phyloP scores from a whole-genome alignment of 2,888 invertebrate species.

The Lepidochitona cinerea region DNA sequence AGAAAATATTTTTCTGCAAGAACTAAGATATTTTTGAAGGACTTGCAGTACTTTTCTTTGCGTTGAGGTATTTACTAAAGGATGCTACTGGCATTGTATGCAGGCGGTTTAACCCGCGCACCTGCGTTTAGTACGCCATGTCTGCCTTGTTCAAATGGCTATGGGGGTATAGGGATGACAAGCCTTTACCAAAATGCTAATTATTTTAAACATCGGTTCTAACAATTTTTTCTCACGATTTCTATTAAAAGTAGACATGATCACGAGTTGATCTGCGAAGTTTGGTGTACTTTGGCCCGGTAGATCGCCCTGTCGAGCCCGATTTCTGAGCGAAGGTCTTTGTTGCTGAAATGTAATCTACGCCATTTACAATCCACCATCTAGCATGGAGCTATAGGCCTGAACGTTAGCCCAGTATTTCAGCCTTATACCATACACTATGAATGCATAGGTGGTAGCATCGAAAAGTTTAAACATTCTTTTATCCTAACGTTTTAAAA shows the following conservation, averaged over 20 bases:
- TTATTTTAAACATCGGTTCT: background rate
- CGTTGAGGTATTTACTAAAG: background rate
- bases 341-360: background rate
- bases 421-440: constrained; percentile 9
- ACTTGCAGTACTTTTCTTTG: background rate
- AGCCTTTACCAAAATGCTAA: background rate
- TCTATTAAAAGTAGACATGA: background rate
- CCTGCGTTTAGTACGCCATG: constrained; percentile 1
- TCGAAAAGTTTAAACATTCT: background rate
- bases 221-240: background rate
- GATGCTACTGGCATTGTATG: background rate
- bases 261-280: background rate
- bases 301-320: background rate
- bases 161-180: background rate
- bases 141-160: constrained; percentile 7
- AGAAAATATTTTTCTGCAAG: constrained; percentile 4
- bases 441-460: constrained; percentile 8
- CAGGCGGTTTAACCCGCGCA: background rate
- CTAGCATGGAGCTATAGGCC: constrained; percentile 8
- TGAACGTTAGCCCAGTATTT: background rate
- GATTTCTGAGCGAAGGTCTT: background rate
- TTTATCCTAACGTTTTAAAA: constrained; percentile 1
- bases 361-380: constrained; percentile 5
- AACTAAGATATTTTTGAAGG: background rate
- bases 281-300: background rate